Evolutionary conservation across 1,140 invertebrate species (phyloP).

Genomic region (Cherax quadricarinatus): DNA sequence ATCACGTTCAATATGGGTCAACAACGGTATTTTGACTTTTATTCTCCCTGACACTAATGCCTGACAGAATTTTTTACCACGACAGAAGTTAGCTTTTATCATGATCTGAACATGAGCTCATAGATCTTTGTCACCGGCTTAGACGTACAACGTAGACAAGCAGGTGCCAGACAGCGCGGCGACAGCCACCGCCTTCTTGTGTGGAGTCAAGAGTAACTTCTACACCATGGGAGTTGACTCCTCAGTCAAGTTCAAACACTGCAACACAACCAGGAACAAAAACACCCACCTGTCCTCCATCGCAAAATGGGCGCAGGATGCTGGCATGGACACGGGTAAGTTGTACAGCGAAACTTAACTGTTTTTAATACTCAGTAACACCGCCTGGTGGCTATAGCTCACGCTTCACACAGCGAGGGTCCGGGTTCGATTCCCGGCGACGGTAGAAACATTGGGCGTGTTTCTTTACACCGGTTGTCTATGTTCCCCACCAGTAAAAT

Average conservation of each 20-base stretch:
- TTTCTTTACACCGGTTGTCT: too few species aligned
- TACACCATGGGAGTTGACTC: constrained; percentile 87
- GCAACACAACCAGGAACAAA: constrained; percentile 81
- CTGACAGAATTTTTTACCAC: too few species aligned
- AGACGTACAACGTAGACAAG: constrained; percentile 93
- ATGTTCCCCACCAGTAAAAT: too few species aligned
- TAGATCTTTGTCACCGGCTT: background rate
- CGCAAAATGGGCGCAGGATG: constrained; percentile 83
- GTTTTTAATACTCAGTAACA: background rate
- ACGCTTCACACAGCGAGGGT: too few species aligned
- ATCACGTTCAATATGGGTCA: too few species aligned
- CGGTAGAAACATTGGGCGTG: too few species aligned
- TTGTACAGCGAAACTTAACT: background rate
- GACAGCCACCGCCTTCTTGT: constrained; percentile 91
- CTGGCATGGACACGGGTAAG: constrained; percentile 76
- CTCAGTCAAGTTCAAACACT: constrained; percentile 82
- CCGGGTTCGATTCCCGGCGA: background rate
- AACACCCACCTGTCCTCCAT: constrained; percentile 81
- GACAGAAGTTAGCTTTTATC: too few species aligned
- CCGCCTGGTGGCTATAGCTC: too few species aligned
- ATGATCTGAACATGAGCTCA: too few species aligned
- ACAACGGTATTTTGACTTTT: too few species aligned
- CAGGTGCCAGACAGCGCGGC: constrained; percentile 93
- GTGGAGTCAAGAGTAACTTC: constrained; percentile 90
- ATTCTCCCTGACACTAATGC: too few species aligned